Evolutionary conservation across 2,113 vertebrate species (phyloP).

Genomic region (Bambusicola thoracicus): DNA sequence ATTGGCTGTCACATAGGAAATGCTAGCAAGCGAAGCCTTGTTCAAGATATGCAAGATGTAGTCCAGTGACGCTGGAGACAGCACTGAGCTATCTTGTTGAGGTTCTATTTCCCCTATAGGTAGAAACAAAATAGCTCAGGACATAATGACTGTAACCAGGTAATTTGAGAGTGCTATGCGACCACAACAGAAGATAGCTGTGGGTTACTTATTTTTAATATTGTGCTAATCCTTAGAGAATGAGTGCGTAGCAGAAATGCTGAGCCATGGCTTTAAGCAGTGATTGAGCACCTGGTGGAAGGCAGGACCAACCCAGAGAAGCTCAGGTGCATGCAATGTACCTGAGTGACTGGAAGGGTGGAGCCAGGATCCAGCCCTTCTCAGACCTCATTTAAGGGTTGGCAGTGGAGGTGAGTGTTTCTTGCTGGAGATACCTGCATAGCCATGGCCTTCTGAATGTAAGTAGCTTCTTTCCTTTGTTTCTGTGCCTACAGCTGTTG

Average conservation of each 20-base stretch:
- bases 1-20: not conserved
- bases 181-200: not conserved
- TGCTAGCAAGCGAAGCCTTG: not conserved
- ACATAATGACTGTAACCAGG: not conserved
- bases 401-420: no score
- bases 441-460: no score
- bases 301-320: no score
- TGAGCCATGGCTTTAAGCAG: no score
- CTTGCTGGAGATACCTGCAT: no score
- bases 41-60: not conserved
- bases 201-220: not conserved
- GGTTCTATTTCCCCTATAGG: not conserved
- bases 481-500: no score
- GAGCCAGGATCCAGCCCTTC: no score
- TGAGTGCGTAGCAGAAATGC: not conserved
- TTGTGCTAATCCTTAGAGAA: not conserved
- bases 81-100: rapidly evolving
- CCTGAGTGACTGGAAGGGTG: no score
- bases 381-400: no score
- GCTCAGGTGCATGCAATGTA: no score
- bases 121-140: not conserved
- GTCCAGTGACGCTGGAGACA: not conserved
- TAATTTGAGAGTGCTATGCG: not conserved
- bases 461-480: no score
- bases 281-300: no score